These are phyloP conservation scores for Sakesphorus luctuosus DNA, from an alignment of 2,113 vertebrate genomes.

Conservation along the genomic window DNA sequence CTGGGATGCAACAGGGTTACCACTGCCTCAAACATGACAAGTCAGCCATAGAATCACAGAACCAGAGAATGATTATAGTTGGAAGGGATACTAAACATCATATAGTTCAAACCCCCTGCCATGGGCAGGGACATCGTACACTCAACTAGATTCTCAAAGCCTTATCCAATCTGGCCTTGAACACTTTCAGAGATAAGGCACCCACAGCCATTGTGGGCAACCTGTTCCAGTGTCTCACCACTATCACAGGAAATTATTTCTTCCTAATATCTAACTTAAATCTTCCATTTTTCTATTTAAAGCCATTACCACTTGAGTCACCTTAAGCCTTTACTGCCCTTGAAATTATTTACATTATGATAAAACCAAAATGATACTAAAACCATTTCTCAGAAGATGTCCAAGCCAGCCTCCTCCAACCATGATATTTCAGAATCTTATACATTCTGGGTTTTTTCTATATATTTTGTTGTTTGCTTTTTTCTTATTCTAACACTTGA, in stretches of 20 bases:
- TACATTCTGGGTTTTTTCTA: not conserved
- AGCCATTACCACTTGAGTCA: not conserved
- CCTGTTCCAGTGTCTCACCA: not conserved
- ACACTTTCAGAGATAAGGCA: not conserved
- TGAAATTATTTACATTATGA: not conserved
- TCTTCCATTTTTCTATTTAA: not conserved
- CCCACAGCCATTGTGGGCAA: not conserved
- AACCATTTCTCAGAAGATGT: fast-evolving
- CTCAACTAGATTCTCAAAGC: not conserved
- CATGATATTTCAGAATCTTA: not conserved
- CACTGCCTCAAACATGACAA: not conserved
- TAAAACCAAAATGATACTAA: not conserved
- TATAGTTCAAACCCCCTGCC: not conserved
- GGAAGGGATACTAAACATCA: not conserved
- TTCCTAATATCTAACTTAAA: not conserved
- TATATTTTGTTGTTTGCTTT: not conserved
- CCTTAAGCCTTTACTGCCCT: not conserved
- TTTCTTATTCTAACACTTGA: not conserved
- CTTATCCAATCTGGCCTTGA: fast-evolving
- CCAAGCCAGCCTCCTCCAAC: not conserved
- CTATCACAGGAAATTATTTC: not conserved
- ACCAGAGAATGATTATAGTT: not conserved
- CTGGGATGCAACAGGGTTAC: not conserved
- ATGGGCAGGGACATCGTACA: not conserved
- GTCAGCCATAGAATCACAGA: not conserved